Base-by-base conservation (phyloP, 2,888 invertebrate genomes). In the Eristalis arbustorum region DNA sequence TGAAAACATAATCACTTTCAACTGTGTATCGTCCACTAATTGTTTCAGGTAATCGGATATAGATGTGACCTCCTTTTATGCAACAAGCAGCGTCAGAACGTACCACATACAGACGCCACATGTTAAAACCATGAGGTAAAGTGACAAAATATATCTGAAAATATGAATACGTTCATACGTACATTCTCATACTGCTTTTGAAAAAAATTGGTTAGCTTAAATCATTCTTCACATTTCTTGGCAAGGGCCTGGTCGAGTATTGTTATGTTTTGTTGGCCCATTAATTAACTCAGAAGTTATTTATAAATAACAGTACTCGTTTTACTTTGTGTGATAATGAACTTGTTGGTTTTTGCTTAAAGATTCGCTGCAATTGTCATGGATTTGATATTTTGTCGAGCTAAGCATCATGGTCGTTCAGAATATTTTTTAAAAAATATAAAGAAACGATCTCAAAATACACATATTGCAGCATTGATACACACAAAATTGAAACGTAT, bases 21-120 rank as follows among this genome's bases (percentile, higher is more conserved):
- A 64, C 69, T 69, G 31, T 59, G 69, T 81, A 75, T 66, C 71
- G 63, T 66, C 67, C 75, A 82, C 82, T 82, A 82, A 76, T 85
- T 72, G 74, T 57, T 83, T 78, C 57, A 49, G 23, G 85, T 78
- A 87, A 87, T 87, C 67, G 71, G 78, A 87, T 87, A 77, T 76
- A 75, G 61, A 23, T 40, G 23, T 18, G 68, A 74, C 77, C 74
- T 77, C 82, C 66, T 59, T 72, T 77, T 56, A 11, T 23, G 59
- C 14, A 18, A 62, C 67, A 49, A 37, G 14, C 34, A 59, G 14
- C 28, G 57, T 23, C 18, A 18, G 11, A n/a, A n/a, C 3, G 18
- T n/a, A 56, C 23, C 8, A 40, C 31, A 59, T 66, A 31, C 40
- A 40, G 59, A 31, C 31, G 34, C 61, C 59, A 49, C 59, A 42